These are phyloP conservation scores for Limnephilus marmoratus DNA, from an alignment of 2,888 invertebrate genomes.

Conservation along the genomic window DNA sequence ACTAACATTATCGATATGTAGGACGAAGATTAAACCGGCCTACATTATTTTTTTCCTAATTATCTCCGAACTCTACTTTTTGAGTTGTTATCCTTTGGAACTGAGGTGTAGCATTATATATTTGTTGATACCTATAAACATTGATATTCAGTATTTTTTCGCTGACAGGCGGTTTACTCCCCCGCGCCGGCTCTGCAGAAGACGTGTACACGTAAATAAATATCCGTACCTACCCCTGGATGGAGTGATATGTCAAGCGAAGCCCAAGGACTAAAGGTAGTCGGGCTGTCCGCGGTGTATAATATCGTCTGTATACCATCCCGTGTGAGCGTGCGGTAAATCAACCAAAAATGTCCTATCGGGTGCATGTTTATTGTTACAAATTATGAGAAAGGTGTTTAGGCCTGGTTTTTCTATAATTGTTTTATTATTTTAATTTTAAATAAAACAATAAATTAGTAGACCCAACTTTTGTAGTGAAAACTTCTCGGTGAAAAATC, in stretches of 20 bases:
- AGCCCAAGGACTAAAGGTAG: background rate
- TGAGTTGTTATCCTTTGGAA: too few relatives aligned
- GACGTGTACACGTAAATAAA: slow-evolving; percentile 3
- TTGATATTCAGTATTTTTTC: too few relatives aligned
- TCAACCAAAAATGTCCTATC: slow-evolving; percentile 25
- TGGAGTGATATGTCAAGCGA: slow-evolving; percentile 3
- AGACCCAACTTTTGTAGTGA: too few relatives aligned
- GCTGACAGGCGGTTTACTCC: background rate
- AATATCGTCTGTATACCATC: background rate
- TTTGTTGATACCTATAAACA: too few relatives aligned
- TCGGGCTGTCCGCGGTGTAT: background rate
- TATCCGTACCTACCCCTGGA: slow-evolving; percentile 2
- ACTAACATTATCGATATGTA: too few relatives aligned
- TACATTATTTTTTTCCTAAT: too few relatives aligned
- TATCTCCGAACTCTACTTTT: too few relatives aligned
- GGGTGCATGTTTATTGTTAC: slow-evolving; percentile 42
- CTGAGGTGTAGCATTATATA: too few relatives aligned
- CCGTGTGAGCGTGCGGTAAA: slow-evolving; percentile 7
- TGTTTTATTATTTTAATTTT: background rate
- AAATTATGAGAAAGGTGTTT: slow-evolving; percentile 16
- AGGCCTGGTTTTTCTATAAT: background rate
- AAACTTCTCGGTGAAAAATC: too few relatives aligned
- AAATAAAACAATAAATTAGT: too few relatives aligned
- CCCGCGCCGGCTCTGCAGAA: background rate
- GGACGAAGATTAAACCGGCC: too few relatives aligned